A percentile compares a stretch with the other conserved stretches of the same genome.
Evolutionary conservation across 2,888 invertebrate species (phyloP).

Genomic region (Linnaemya tessellans): DNA sequence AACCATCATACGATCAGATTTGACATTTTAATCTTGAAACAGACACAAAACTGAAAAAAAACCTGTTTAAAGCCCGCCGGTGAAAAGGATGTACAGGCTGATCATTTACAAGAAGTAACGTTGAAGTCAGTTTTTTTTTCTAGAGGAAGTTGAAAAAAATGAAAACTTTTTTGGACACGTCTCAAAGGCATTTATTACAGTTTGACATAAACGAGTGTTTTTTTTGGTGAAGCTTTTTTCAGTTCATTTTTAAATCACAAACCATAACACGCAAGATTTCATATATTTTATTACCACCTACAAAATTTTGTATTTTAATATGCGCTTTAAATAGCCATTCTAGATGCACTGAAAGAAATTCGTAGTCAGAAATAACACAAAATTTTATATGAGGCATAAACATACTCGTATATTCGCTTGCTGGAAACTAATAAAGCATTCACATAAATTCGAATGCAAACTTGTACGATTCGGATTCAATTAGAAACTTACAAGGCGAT

Average conservation of each 20-base stretch:
- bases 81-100: neutral
- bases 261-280: slow-evolving; percentile 35
- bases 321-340: neutral
- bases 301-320: slow-evolving; percentile 9
- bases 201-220: slow-evolving; percentile 14
- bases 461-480: no score
- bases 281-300: slow-evolving; percentile 54
- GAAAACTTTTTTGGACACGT: slow-evolving; percentile 7
- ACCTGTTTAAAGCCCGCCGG: neutral
- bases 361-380: neutral
- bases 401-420: no score
- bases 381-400: neutral
- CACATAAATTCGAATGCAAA: no score
- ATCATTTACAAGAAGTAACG: neutral
- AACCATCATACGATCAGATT: slow-evolving; percentile 50
- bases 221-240: neutral
- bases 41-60: neutral
- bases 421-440: no score
- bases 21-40: slow-evolving; percentile 49
- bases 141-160: neutral
- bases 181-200: slow-evolving; percentile 25
- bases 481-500: no score
- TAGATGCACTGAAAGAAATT: neutral
- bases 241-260: neutral
- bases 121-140: neutral